Percentiles rank a stretch among this genome's conserved stretches.
Evolutionary conservation across 2,888 invertebrate species (phyloP).

Genomic region (Brachyptera risi): DNA sequence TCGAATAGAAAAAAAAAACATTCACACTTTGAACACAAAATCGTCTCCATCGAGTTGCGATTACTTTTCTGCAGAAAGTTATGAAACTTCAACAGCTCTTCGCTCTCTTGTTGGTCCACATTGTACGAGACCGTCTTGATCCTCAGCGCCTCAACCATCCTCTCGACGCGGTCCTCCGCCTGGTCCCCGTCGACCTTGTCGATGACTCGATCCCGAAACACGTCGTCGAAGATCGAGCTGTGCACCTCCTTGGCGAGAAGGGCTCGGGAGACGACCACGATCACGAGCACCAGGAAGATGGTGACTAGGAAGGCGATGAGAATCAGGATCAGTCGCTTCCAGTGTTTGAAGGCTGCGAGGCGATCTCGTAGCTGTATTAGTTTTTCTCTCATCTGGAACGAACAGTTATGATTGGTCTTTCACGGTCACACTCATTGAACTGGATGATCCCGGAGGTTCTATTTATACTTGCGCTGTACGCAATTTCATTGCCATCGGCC

Average conservation of each 20-base stretch:
- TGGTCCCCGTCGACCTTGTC: slow-evolving; percentile 34
- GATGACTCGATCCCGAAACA: slow-evolving; percentile 39
- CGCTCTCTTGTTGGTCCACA: slow-evolving; percentile 35
- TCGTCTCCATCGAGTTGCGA: no score
- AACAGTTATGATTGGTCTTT: no score
- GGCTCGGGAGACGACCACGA: slow-evolving; percentile 45
- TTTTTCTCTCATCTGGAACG: no score
- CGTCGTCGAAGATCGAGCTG: slow-evolving; percentile 40
- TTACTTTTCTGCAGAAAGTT: slow-evolving; percentile 37
- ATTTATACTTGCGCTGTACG: no score
- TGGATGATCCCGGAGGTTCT: no score
- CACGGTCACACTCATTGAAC: no score
- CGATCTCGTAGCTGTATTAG: no score
- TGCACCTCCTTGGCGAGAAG: slow-evolving; percentile 46
- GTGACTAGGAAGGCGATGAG: slow-evolving; percentile 40
- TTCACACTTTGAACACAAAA: no score
- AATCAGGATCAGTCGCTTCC: slow-evolving; percentile 38
- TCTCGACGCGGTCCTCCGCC: slow-evolving; percentile 33
- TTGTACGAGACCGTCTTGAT: slow-evolving; percentile 38
- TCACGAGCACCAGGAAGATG: slow-evolving; percentile 47
- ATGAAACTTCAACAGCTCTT: slow-evolving; percentile 36
- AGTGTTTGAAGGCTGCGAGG: no score
- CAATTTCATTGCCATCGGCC: no score
- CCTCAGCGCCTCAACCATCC: slow-evolving; percentile 37
- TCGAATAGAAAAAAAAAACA: no score